phyloP scores from a whole-genome alignment of 2,113 vertebrate genomes.

The Trogon surrucura region DNA sequence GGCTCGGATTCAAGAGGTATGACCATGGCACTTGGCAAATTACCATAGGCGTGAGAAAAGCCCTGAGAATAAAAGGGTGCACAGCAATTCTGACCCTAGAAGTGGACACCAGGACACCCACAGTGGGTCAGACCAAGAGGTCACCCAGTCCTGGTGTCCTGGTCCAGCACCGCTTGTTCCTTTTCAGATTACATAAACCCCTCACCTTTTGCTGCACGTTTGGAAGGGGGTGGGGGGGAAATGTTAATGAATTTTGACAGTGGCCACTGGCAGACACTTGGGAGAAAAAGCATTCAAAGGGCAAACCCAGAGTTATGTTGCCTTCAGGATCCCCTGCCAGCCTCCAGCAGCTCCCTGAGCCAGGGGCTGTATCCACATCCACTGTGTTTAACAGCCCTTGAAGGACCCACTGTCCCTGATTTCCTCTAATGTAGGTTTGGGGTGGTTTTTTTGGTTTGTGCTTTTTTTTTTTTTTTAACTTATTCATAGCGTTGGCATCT shows the following conservation, averaged over 20 bases:
- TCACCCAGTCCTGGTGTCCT: not conserved
- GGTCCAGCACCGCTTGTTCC: not conserved
- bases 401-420: constrained; percentile 26
- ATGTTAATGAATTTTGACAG: not conserved
- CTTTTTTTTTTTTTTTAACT: not conserved
- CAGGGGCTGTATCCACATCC: not conserved
- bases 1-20: not conserved
- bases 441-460: too few species aligned
- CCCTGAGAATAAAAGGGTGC: not conserved
- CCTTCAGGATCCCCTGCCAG: not conserved
- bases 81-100: not conserved
- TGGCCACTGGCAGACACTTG: not conserved
- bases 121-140: not conserved
- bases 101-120: not conserved
- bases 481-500: not conserved
- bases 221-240: not conserved
- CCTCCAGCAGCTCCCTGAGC: not conserved
- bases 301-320: not conserved
- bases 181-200: not conserved
- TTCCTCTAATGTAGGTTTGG: not conserved
- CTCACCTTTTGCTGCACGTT: not conserved
- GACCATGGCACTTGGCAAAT: not conserved
- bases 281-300: not conserved
- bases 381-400: constrained; percentile 24
- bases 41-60: not conserved